Evolutionary conservation across 1,140 invertebrate genomes (phyloP).

Genomic region (Thaumetopoea pityocampa): DNA sequence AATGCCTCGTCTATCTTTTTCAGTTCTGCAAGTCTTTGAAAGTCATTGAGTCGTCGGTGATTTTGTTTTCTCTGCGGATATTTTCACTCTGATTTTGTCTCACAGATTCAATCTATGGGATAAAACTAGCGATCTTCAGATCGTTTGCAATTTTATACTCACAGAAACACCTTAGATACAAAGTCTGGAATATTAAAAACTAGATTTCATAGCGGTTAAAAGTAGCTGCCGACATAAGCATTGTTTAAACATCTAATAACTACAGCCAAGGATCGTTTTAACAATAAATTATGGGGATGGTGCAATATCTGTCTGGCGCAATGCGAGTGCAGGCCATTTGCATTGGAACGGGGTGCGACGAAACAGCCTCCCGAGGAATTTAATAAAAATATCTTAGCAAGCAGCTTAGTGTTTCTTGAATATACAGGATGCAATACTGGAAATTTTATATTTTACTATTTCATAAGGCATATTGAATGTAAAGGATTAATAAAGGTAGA

Average conservation of each 20-base stretch:
- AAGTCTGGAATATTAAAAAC: conserved; percentile 2
- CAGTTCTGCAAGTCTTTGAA: too few relatives aligned
- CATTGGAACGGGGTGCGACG: conserved; percentile 46
- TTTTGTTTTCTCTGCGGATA: too few relatives aligned
- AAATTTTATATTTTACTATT: conserved; percentile 19
- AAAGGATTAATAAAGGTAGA: too few relatives aligned
- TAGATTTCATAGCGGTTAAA: conserved; percentile 7
- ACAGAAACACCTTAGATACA: too few relatives aligned
- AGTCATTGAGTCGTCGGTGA: too few relatives aligned
- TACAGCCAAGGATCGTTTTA: conserved; percentile 27
- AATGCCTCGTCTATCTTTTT: too few relatives aligned
- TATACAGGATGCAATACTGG: conserved; percentile 18
- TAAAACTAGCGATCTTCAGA: too few relatives aligned
- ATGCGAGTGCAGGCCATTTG: conserved; percentile 45
- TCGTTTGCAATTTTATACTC: too few relatives aligned
- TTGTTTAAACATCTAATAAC: conserved; percentile 32
- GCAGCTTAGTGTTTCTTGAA: conserved; percentile 41
- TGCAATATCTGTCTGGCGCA: conserved; percentile 60
- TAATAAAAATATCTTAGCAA: conserved; percentile 69
- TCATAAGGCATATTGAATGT: conserved; percentile 9
- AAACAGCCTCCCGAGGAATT: conserved; percentile 61
- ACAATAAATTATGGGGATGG: conserved; percentile 55
- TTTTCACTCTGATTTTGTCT: too few relatives aligned
- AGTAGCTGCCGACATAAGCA: conserved; percentile 15
- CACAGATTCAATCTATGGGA: too few relatives aligned